Percentiles rank a stretch among this genome's conserved stretches.
Evolutionary conservation across 1,140 invertebrate genomes (phyloP).

Genomic region (Olivierus martensii): DNA sequence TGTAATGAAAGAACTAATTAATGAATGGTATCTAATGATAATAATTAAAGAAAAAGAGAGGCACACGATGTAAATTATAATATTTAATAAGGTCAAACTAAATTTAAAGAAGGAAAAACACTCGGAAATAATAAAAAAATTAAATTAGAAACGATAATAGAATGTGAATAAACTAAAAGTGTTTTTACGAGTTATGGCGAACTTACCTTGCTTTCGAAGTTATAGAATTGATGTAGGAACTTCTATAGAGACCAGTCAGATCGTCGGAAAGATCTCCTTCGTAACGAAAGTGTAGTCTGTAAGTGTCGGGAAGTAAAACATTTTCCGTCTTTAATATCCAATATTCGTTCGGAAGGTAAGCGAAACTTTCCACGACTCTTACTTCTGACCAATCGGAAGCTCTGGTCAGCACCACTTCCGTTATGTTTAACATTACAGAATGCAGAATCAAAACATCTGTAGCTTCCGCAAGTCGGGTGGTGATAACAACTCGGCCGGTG

Average conservation of each 20-base stretch:
- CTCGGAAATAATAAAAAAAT: too few relatives aligned
- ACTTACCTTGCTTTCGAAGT: slow-evolving; percentile 43
- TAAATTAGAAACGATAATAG: too few relatives aligned
- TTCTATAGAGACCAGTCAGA: slow-evolving; percentile 64
- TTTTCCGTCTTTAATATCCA: slow-evolving; percentile 43
- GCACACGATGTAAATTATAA: too few relatives aligned
- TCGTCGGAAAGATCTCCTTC: slow-evolving; percentile 45
- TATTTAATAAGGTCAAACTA: too few relatives aligned
- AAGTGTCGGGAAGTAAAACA: slow-evolving; percentile 28
- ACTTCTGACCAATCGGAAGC: slow-evolving; percentile 16
- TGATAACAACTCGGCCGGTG: slow-evolving; percentile 58
- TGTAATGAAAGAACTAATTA: too few relatives aligned
- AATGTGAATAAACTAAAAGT: too few relatives aligned
- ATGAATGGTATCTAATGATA: too few relatives aligned
- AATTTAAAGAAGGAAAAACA: too few relatives aligned
- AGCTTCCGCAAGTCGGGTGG: slow-evolving; percentile 43
- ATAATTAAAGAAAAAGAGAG: too few relatives aligned
- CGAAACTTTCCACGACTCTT: slow-evolving; percentile 29
- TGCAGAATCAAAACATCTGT: slow-evolving; percentile 52
- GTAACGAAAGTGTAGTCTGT: slow-evolving; percentile 37
- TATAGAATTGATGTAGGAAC: slow-evolving; percentile 45
- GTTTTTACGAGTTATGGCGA: too few relatives aligned
- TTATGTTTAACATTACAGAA: slow-evolving; percentile 22
- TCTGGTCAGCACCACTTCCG: background rate
- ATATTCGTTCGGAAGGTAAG: slow-evolving; percentile 45